phyloP scores from a whole-genome alignment of 2,113 vertebrate genomes.

The Lepidothrix coronata region DNA sequence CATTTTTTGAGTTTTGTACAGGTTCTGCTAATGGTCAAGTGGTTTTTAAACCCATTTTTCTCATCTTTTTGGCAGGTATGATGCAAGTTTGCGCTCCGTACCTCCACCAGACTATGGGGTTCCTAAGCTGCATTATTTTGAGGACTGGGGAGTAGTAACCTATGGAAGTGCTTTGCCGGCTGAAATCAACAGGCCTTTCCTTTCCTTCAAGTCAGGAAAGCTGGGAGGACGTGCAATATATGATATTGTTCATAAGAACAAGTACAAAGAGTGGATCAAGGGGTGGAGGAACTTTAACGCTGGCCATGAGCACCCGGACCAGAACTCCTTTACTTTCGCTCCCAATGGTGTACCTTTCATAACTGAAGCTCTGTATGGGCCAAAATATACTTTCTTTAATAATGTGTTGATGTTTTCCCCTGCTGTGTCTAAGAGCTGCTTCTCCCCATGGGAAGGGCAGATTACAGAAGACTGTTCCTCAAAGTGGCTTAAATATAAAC shows the following conservation, averaged over 20 bases:
- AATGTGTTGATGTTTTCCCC: constrained; percentile 92
- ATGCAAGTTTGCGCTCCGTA: constrained; percentile 81
- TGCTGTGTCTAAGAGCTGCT: constrained; percentile 83
- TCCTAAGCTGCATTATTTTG: constrained; percentile 89
- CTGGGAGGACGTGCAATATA: constrained; percentile 96
- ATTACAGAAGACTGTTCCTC: constrained; percentile 94
- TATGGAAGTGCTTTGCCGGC: constrained; percentile 88
- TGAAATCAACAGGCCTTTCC: constrained; percentile 86
- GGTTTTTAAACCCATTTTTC: background rate
- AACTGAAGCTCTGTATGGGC: constrained; percentile 95
- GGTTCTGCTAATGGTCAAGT: background rate
- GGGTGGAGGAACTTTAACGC: constrained; percentile 98
- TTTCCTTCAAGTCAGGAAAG: constrained; percentile 98
- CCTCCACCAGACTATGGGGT: constrained; percentile 88
- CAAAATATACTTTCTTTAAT: constrained; percentile 94
- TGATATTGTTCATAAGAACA: constrained; percentile 92
- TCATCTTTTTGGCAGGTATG: constrained; percentile 81
- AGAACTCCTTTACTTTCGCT: constrained; percentile 95
- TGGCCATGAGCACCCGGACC: constrained; percentile 96
- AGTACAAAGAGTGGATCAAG: constrained; percentile 94
- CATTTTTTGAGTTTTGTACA: fast-evolving
- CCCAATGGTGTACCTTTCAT: constrained; percentile 94
- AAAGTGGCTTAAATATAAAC: constrained; percentile 96
- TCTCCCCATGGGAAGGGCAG: constrained; percentile 94
- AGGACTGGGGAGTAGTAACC: constrained; percentile 98